Evolutionary conservation across 2,113 vertebrate genomes (phyloP).

Genomic region (Petromus typicus): DNA sequence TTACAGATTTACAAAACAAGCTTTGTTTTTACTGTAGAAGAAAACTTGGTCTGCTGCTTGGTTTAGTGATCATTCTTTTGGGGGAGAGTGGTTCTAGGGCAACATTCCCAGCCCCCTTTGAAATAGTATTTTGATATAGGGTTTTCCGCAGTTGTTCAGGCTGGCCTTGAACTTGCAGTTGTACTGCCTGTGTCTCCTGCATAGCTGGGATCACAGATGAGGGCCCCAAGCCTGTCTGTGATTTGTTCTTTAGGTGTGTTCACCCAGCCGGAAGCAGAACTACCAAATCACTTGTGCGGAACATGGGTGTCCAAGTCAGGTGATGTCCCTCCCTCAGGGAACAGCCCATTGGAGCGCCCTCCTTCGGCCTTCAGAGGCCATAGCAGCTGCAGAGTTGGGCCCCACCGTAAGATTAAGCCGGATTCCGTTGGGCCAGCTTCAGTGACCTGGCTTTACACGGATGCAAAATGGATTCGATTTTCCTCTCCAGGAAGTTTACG

Average conservation of each 20-base stretch:
- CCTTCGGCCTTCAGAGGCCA: not conserved
- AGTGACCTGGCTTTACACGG: conserved; percentile 22
- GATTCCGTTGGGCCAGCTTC: not conserved
- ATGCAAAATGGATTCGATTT: not conserved
- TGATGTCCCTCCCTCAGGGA: not conserved
- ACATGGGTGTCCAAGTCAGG: not conserved
- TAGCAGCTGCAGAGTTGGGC: not conserved
- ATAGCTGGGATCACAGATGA: not conserved
- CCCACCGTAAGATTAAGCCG: not conserved
- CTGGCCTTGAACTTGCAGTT: not conserved
- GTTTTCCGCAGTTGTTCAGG: not conserved
- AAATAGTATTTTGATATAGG: not conserved
- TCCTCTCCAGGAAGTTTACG: not conserved
- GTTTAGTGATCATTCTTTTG: conserved; percentile 79
- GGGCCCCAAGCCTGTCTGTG: not conserved
- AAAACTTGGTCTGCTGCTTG: conserved; percentile 62
- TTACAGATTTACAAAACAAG: conserved; percentile 59
- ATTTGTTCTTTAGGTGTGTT: conserved; percentile 78
- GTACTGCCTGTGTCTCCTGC: not conserved
- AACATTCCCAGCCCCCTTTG: not conserved
- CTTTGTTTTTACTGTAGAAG: conserved; percentile 75
- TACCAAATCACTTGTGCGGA: too few species aligned
- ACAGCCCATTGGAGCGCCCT: not conserved
- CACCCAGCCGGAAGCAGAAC: not conserved
- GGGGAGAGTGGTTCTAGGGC: not conserved